Conservation (phyloP, 2,113 vertebrate species). For the Strix uralensis region DNA sequence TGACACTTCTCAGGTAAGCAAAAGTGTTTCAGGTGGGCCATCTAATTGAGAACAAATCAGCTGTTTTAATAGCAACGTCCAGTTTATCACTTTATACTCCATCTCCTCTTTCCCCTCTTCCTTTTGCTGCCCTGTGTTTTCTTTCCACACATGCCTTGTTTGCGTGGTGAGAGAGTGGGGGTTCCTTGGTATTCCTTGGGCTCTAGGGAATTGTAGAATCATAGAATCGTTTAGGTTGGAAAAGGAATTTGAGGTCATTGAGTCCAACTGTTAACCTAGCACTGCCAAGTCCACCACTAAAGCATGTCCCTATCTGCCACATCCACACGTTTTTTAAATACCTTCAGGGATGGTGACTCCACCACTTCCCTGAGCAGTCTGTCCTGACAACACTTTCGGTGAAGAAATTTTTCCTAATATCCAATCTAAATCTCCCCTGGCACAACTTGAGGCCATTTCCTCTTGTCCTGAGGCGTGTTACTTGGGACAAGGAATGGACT, state of each 20-base stretch:
- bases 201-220: neutral
- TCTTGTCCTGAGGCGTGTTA: neutral
- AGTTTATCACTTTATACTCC: neutral
- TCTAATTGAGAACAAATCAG: neutral
- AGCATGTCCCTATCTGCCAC: neutral
- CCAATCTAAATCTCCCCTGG: neutral
- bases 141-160: neutral
- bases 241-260: neutral
- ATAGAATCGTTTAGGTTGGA: neutral
- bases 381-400: neutral
- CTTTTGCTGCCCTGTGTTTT: neutral
- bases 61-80: neutral
- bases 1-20: constrained; percentile 85
- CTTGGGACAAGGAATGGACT: neutral
- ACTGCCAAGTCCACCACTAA: neutral
- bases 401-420: neutral
- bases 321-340: neutral
- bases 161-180: neutral
- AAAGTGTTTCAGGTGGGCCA: neutral
- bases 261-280: neutral
- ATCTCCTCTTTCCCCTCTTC: neutral
- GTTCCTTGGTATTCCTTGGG: neutral
- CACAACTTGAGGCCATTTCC: neutral
- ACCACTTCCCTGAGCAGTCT: neutral
- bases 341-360: neutral